Percentiles rank a stretch among this genome's conserved stretches.
These are phyloP conservation scores for Dione juno DNA, from an alignment of 2,888 invertebrate genomes.

Conservation along the genomic window DNA sequence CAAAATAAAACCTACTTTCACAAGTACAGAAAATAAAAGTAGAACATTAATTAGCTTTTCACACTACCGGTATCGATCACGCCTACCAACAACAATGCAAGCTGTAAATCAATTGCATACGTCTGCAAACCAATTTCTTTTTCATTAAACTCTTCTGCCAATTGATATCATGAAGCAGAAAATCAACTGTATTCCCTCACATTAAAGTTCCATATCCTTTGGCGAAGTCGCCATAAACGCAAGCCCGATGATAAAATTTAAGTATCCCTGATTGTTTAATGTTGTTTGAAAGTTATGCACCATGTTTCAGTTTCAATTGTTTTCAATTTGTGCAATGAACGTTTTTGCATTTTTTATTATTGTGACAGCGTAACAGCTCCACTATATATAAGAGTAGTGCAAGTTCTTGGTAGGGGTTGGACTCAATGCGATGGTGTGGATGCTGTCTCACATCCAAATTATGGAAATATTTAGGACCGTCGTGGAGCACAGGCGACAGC, in stretches of 20 bases:
- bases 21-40: background rate
- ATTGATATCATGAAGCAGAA: slow-evolving; percentile 23
- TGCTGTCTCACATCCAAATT: too few relatives aligned
- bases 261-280: slow-evolving; percentile 53
- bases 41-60: slow-evolving; percentile 45
- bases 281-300: slow-evolving; percentile 48
- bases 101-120: slow-evolving; percentile 47
- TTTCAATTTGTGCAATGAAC: background rate
- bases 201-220: background rate
- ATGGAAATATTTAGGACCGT: too few relatives aligned
- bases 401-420: too few relatives aligned
- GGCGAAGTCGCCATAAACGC: background rate
- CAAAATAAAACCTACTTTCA: background rate
- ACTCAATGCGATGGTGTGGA: too few relatives aligned
- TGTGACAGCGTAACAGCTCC: background rate
- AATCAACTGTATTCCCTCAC: background rate
- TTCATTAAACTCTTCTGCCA: slow-evolving; percentile 34
- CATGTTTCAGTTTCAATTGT: slow-evolving; percentile 47
- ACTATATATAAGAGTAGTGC: too few relatives aligned
- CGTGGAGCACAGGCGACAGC: too few relatives aligned
- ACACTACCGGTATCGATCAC: slow-evolving; percentile 47
- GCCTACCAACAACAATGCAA: slow-evolving; percentile 43
- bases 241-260: slow-evolving; percentile 53
- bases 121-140: slow-evolving; percentile 45
- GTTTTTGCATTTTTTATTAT: background rate